Base-by-base conservation (phyloP, 2,797 vertebrate genomes). In the Chromobotia macracanthus region DNA sequence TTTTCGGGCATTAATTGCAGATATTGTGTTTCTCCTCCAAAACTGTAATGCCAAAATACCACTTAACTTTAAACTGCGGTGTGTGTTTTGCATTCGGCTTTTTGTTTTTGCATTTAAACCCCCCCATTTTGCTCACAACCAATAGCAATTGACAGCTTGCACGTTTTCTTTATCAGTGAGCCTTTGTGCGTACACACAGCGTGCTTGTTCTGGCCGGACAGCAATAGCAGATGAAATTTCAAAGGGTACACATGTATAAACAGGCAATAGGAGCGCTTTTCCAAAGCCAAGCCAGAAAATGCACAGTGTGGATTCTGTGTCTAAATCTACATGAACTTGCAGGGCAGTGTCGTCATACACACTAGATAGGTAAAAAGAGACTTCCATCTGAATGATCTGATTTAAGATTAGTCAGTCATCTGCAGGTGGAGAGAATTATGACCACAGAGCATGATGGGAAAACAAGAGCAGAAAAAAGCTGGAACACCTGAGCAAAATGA, bases 1-100 rank as follows among this genome's bases (percentile, higher is more conserved):
- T 93, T 94, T 93, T 90, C 89, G 80, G 84, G 87, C 92, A 90
- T 94, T 94, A 94, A 94, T 94, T 94, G 92, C 81, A 83, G 80
- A 89, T 92, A 93, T 94, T 93, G 92, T 88, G 88, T 93, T 93
- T 93, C 92, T 90, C 72, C 84, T 82, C 84, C 89, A 89, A 88
- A 87, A 81, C 75, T 28, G 50, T 53, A 81, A 86, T 76, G 77
- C 80, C 81, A 84, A 84, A 93, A 88, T 87, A 84, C 87, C 89
- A 92, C 93, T 92, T 90, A 88, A 86, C 89, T 72, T 87, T 88
- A 90, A 91, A 85, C 90, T 89, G 83, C 74, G 84, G 82, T 80
- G 81, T 84, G 86, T 86, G 88, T 86, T 87, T 86, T 89, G 86
- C 79, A 81, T 90, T 89, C 89, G 86, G 82, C 84, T 85, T 84